Evolutionary conservation across 1,140 invertebrate species (phyloP).

Genomic region (Brachionus sp.): DNA sequence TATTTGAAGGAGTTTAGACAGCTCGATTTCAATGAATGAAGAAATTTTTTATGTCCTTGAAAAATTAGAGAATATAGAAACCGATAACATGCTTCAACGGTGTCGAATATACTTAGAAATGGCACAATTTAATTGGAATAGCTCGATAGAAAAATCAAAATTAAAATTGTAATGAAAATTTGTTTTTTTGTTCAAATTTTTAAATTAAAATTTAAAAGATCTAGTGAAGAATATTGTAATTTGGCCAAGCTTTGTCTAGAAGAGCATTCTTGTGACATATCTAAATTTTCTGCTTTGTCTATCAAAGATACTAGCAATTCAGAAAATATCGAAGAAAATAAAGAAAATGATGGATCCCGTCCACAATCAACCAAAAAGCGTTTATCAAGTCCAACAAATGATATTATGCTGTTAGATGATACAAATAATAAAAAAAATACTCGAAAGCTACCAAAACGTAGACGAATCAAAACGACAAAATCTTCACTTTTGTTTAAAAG

Average conservation of each 20-base stretch:
- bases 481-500: not conserved
- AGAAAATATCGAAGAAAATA: not conserved
- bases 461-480: not conserved
- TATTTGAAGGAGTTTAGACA: not conserved
- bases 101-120: not conserved
- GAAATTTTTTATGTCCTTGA: conserved; percentile 16
- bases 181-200: not conserved
- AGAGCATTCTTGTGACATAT: not conserved
- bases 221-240: conserved; percentile 6
- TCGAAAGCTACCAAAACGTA: not conserved
- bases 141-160: not conserved
- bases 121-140: conserved; percentile 27
- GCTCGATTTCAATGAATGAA: not conserved
- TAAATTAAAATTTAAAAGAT: not conserved
- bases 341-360: not conserved
- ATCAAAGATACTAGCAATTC: not conserved
- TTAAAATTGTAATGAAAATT: not conserved
- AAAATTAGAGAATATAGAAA: not conserved
- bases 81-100: not conserved
- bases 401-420: not conserved
- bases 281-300: not conserved
- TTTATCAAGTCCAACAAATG: not conserved
- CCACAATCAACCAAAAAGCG: not conserved
- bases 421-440: not conserved
- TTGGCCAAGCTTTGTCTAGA: not conserved